These are phyloP conservation scores for Solea senegalensis DNA, from an alignment of 2,113 vertebrate genomes.

Conservation along the genomic window DNA sequence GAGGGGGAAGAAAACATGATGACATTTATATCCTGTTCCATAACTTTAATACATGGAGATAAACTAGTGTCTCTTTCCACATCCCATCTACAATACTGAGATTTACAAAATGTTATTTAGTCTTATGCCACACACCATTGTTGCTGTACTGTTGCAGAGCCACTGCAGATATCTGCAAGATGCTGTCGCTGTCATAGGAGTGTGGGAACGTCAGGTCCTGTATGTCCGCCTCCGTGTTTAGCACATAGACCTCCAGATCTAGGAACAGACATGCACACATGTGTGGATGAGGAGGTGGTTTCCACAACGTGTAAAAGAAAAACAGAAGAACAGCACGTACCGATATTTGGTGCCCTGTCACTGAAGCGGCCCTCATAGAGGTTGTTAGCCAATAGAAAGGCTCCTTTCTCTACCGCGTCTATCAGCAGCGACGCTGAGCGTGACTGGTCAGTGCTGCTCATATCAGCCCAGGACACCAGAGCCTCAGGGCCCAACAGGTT, in stretches of 20 bases:
- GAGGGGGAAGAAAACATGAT: background rate
- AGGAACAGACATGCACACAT: slow-evolving; percentile 23
- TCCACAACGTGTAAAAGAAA: background rate
- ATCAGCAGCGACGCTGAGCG: slow-evolving; percentile 91
- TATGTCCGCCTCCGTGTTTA: slow-evolving; percentile 91
- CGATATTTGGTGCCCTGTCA: slow-evolving; percentile 88
- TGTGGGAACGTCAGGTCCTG: slow-evolving; percentile 91
- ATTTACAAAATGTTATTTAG: slow-evolving; percentile 2
- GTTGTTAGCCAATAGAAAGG: slow-evolving; percentile 92
- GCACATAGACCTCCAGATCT: slow-evolving; percentile 92
- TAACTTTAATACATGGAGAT: background rate
- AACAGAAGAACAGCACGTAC: slow-evolving; percentile 62
- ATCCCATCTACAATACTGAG: background rate
- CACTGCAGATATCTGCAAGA: slow-evolving; percentile 88
- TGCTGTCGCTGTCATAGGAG: slow-evolving; percentile 90
- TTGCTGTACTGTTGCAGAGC: slow-evolving; percentile 95
- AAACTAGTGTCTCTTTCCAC: background rate
- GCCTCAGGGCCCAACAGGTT: slow-evolving; percentile 90
- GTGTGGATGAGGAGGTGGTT: background rate
- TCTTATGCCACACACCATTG: slow-evolving; percentile 82
- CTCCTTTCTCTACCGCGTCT: slow-evolving; percentile 92
- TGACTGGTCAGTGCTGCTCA: slow-evolving; percentile 89
- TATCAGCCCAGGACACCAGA: slow-evolving; percentile 91
- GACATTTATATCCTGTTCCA: background rate
- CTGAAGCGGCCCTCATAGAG: slow-evolving; percentile 90